phyloP scores from a whole-genome alignment of 2,113 vertebrate genomes.

The Alligator sinensis region DNA sequence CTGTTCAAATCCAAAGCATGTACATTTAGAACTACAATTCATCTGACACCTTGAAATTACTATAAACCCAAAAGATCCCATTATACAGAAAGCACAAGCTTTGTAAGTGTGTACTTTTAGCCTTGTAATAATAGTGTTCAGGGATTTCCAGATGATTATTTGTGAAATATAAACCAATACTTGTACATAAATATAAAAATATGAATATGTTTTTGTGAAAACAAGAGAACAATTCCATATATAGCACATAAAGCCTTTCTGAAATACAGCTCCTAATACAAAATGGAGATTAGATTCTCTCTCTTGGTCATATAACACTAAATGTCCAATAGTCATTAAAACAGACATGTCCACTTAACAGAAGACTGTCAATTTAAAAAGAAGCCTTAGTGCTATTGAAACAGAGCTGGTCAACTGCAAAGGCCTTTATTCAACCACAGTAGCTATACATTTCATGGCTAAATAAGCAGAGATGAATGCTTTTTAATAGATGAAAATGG shows the following conservation, averaged over 20 bases:
- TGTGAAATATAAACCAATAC: background rate
- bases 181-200: background rate
- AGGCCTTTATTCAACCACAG: background rate
- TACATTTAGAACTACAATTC: background rate
- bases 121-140: background rate
- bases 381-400: background rate
- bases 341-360: background rate
- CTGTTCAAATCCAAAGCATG: background rate
- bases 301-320: background rate
- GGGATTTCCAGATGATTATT: background rate
- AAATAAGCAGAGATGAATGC: background rate
- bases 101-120: background rate
- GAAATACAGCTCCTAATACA: background rate
- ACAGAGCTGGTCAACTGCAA: background rate
- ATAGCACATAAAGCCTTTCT: background rate
- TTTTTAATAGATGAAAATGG: background rate
- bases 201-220: background rate
- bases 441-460: background rate
- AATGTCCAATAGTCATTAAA: background rate
- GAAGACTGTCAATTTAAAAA: background rate
- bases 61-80: background rate
- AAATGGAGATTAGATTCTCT: background rate
- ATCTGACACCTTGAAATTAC: background rate
- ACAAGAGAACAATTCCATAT: background rate
- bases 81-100: background rate